phyloP scores from a whole-genome alignment of 2,113 vertebrate species.

The Apaloderma vittatum region DNA sequence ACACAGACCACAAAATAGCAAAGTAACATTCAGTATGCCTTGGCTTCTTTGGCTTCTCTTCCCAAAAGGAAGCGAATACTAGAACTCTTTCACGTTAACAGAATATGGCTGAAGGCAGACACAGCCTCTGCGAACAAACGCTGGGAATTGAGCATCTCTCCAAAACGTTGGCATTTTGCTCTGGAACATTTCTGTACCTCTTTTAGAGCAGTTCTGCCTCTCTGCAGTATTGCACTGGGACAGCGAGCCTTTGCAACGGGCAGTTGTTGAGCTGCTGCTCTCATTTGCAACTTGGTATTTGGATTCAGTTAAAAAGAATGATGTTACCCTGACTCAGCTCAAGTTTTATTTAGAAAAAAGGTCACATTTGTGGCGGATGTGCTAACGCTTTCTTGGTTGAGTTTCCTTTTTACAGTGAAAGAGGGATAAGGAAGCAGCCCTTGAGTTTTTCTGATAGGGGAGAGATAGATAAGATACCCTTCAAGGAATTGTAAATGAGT shows the following conservation, averaged over 20 bases:
- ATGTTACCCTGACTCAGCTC: not conserved
- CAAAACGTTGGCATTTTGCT: not conserved
- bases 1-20: not conserved
- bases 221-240: not conserved
- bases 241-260: not conserved
- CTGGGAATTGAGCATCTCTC: not conserved
- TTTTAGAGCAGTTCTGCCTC: not conserved
- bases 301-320: not conserved
- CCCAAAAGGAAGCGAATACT: not conserved
- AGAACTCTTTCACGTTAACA: not conserved
- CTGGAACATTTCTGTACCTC: not conserved
- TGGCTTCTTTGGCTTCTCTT: not conserved
- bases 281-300: not conserved
- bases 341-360: not conserved
- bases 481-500: constrained; percentile 2
- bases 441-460: not conserved
- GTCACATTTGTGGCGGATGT: not conserved
- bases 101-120: not conserved
- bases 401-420: constrained; percentile 57
- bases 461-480: not conserved
- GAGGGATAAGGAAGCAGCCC: not conserved
- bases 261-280: not conserved
- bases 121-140: not conserved
- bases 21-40: not conserved
- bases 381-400: constrained; percentile 1